Conservation (phyloP, 2,888 invertebrate species). For the Lathronympha strigana region DNA sequence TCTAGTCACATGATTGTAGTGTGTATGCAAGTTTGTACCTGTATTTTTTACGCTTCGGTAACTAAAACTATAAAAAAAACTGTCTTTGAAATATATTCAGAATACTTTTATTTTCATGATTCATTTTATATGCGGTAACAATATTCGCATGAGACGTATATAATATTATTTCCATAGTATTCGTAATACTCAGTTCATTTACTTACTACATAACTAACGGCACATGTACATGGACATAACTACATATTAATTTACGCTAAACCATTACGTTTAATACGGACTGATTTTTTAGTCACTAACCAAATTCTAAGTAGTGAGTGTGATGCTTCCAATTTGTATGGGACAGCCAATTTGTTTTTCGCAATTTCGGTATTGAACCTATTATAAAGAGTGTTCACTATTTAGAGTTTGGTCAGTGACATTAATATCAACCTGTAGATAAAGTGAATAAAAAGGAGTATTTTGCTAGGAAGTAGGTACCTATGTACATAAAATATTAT, state of each 20-base stretch:
- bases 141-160: constrained; percentile 61
- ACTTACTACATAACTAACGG: constrained; percentile 65
- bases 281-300: too few relatives aligned
- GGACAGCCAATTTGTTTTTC: too few relatives aligned
- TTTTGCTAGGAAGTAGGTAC: too few relatives aligned
- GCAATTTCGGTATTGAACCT: too few relatives aligned
- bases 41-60: too few relatives aligned
- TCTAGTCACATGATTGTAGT: too few relatives aligned
- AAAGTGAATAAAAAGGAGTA: constrained; percentile 15
- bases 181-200: constrained; percentile 66
- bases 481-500: background rate
- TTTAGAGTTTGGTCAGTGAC: too few relatives aligned
- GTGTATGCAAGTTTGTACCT: background rate
- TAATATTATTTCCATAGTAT: constrained; percentile 55
- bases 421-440: too few relatives aligned
- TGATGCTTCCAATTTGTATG: too few relatives aligned
- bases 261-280: background rate
- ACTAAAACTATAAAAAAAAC: background rate
- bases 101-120: constrained; percentile 32
- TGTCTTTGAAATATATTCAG: constrained; percentile 1
- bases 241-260: constrained; percentile 24
- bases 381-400: too few relatives aligned
- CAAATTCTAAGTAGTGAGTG: too few relatives aligned
- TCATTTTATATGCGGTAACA: constrained; percentile 59
- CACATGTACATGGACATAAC: constrained; percentile 58